A percentile compares a stretch with the other conserved stretches of the same genome.
phyloP scores from a whole-genome alignment of 1,140 invertebrate genomes.

The Holcopasites calliopsidis region DNA sequence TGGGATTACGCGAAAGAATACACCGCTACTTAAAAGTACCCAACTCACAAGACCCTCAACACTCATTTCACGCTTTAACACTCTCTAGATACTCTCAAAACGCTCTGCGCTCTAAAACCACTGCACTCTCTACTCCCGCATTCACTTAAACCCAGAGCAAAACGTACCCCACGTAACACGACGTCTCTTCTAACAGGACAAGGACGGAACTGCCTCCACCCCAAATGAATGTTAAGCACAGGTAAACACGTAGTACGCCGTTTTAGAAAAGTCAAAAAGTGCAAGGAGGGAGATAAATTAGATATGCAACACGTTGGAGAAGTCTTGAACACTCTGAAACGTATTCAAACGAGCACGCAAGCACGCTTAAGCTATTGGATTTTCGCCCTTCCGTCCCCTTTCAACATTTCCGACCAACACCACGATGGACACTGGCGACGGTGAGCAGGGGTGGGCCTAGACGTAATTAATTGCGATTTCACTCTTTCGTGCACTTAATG shows the following conservation, averaged over 20 bases:
- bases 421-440: slow-evolving; percentile 52
- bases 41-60: no score
- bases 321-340: slow-evolving; percentile 33
- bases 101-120: no score
- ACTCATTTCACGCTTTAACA: no score
- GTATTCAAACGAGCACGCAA: slow-evolving; percentile 58
- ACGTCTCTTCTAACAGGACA: no score
- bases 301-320: neutral
- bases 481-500: slow-evolving; percentile 71
- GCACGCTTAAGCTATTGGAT: slow-evolving; percentile 65
- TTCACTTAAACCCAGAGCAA: no score
- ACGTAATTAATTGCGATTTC: slow-evolving; percentile 75
- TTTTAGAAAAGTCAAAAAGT: neutral
- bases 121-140: no score
- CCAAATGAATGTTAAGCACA: no score
- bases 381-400: slow-evolving; percentile 48
- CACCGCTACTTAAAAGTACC: no score
- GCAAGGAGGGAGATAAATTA: neutral
- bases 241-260: neutral
- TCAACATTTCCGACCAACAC: slow-evolving; percentile 55
- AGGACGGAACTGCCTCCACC: no score
- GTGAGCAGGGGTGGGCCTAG: slow-evolving; percentile 51
- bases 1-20: no score
- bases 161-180: no score
- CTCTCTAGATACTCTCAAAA: no score